A percentile compares a stretch with the other conserved stretches of the same genome.
Evolutionary conservation across 2,888 invertebrate species (phyloP).

Genomic region (Schrankia costaestrigalis): DNA sequence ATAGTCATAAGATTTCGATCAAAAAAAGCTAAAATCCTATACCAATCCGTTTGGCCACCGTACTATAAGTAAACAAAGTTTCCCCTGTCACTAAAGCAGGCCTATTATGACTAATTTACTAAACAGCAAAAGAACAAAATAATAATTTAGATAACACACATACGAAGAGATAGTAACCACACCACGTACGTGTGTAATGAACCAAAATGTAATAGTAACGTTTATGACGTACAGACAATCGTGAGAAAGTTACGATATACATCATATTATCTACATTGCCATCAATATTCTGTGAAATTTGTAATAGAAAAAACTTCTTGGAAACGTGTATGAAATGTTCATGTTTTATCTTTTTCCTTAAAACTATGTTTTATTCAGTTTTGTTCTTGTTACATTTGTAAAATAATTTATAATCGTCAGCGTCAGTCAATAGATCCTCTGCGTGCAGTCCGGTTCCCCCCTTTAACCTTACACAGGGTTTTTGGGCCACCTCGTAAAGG

Average conservation of each 20-base stretch:
- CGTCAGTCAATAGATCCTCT: too few relatives aligned
- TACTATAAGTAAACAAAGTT: too few relatives aligned
- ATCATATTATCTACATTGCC: conserved; percentile 26
- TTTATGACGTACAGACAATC: conserved; percentile 19
- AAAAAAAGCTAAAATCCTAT: too few relatives aligned
- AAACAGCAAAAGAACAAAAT: background rate
- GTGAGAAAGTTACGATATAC: conserved; percentile 29
- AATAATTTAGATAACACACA: background rate
- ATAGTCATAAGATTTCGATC: too few relatives aligned
- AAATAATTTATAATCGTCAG: too few relatives aligned
- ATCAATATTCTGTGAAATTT: conserved; percentile 17
- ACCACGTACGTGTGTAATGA: conserved; percentile 19
- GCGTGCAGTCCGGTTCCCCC: too few relatives aligned
- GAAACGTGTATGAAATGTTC: conserved; percentile 8
- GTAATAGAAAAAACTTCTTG: conserved; percentile 13
- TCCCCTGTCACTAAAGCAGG: too few relatives aligned
- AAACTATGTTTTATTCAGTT: conserved; percentile 12
- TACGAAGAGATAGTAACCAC: background rate
- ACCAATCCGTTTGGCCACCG: too few relatives aligned
- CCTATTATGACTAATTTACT: background rate
- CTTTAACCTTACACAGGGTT: too few relatives aligned
- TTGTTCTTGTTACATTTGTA: too few relatives aligned
- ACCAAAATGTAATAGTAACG: conserved; percentile 15
- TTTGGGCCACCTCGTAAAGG: too few relatives aligned
- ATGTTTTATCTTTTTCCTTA: conserved; percentile 9